Percentiles rank a stretch among this genome's conserved stretches.
These are phyloP conservation scores for Morinoia aosen DNA, from an alignment of 2,888 invertebrate genomes.

Conservation along the genomic window DNA sequence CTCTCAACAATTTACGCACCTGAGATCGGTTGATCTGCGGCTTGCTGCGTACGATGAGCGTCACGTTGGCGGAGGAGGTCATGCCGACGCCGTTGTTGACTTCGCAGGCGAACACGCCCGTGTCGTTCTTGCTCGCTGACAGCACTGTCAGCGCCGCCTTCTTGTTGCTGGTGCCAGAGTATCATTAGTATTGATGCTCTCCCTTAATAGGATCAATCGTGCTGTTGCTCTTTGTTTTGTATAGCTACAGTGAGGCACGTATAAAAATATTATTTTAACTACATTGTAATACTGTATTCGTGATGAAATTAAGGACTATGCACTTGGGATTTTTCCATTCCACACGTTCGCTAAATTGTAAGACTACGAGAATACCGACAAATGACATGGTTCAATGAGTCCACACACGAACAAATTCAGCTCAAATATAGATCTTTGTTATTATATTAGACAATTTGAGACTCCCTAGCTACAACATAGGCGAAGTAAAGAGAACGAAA, in stretches of 20 bases:
- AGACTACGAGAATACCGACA: background rate
- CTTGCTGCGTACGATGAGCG: constrained; percentile 68
- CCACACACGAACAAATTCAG: background rate
- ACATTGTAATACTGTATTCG: background rate
- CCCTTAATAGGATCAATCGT: background rate
- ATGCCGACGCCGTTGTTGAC: constrained; percentile 90
- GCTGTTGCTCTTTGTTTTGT: no score
- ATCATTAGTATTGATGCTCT: background rate
- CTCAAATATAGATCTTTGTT: background rate
- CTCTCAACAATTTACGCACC: constrained; percentile 33
- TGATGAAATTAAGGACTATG: background rate
- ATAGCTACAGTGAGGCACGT: no score
- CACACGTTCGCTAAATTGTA: background rate
- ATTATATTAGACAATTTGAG: background rate
- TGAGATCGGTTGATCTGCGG: constrained; percentile 60
- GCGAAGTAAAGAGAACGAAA: no score
- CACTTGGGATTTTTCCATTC: background rate
- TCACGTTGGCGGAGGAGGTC: constrained; percentile 73
- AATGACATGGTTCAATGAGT: background rate
- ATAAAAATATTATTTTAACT: background rate
- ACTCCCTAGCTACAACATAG: no score
- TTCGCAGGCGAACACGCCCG: constrained; percentile 88
- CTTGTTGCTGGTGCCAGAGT: constrained; percentile 55
- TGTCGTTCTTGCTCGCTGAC: constrained; percentile 85
- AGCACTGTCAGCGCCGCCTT: constrained; percentile 78